Evolutionary conservation across 2,113 vertebrate species (phyloP).

Genomic region (Gymnogyps californianus): DNA sequence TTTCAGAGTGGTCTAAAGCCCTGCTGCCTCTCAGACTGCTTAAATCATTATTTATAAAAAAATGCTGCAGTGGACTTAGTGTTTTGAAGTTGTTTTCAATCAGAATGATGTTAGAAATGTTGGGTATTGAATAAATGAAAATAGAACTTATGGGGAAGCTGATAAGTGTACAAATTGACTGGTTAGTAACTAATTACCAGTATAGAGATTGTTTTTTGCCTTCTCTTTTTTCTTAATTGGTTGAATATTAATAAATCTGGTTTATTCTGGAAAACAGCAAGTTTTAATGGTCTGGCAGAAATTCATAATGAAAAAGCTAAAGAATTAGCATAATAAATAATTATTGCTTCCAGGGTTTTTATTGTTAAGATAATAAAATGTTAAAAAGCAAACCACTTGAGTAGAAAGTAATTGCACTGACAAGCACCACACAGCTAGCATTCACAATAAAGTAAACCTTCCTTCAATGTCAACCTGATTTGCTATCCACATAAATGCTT

Average conservation of each 20-base stretch:
- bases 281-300: slow-evolving; percentile 73
- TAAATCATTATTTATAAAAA: slow-evolving; percentile 39
- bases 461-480: slow-evolving; percentile 76
- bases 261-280: slow-evolving; percentile 71
- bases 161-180: slow-evolving; percentile 37
- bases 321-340: slow-evolving; percentile 88
- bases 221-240: slow-evolving; percentile 55
- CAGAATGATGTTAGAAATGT: slow-evolving; percentile 17
- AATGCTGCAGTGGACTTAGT: background rate
- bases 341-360: slow-evolving; percentile 89
- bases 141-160: slow-evolving; percentile 20
- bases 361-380: slow-evolving; percentile 87
- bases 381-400: slow-evolving; percentile 81
- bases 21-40: slow-evolving; percentile 18
- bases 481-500: slow-evolving; percentile 71
- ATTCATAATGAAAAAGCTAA: slow-evolving; percentile 71
- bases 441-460: slow-evolving; percentile 74
- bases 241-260: slow-evolving; percentile 74
- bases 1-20: slow-evolving; percentile 24
- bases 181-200: slow-evolving; percentile 74
- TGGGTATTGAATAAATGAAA: slow-evolving; percentile 44
- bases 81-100: slow-evolving; percentile 30
- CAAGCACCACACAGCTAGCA: slow-evolving; percentile 72
- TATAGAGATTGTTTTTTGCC: slow-evolving; percentile 39
- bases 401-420: slow-evolving; percentile 80